A percentile compares a stretch with the other conserved stretches of the same genome.
Evolutionary conservation across 2,113 vertebrate species (phyloP).

Genomic region (Dipodomys merriami): DNA sequence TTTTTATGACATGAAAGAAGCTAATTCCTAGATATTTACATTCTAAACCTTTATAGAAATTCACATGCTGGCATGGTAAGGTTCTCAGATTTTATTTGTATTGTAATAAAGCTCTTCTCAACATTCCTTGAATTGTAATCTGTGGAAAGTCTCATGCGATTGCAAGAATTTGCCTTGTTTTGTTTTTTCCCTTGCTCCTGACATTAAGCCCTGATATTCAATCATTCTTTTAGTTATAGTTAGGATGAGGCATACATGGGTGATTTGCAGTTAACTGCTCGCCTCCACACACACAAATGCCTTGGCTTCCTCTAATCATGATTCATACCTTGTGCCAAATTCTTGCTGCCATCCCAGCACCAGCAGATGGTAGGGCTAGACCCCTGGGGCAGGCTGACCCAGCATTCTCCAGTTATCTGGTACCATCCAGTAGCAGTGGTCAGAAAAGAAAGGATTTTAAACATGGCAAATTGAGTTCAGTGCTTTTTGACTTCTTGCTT

Average conservation of each 20-base stretch:
- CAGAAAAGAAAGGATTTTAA: conserved; percentile 55
- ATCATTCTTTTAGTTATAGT: conserved; percentile 25
- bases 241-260: conserved; percentile 32
- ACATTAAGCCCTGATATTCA: conserved; percentile 6
- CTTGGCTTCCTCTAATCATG: conserved; percentile 19
- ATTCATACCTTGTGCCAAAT: conserved; percentile 30
- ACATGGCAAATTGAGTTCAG: conserved; percentile 7
- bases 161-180: neutral
- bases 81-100: neutral
- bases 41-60: conserved; percentile 40
- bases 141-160: neutral
- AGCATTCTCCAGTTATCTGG: neutral
- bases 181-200: neutral
- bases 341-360: conserved; percentile 9
- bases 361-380: conserved; percentile 60
- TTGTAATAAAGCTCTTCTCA: neutral
- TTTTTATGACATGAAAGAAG: conserved; percentile 14
- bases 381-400: neutral
- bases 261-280: conserved; percentile 37
- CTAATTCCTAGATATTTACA: neutral
- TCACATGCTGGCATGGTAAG: neutral
- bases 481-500: conserved; percentile 55
- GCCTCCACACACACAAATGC: conserved; percentile 25
- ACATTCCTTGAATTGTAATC: conserved; percentile 2
- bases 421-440: neutral